A percentile compares a stretch with the other conserved stretches of the same genome.
These are phyloP conservation scores for Megaceryle maxima DNA, from an alignment of 2,113 vertebrate species.

Conservation along the genomic window DNA sequence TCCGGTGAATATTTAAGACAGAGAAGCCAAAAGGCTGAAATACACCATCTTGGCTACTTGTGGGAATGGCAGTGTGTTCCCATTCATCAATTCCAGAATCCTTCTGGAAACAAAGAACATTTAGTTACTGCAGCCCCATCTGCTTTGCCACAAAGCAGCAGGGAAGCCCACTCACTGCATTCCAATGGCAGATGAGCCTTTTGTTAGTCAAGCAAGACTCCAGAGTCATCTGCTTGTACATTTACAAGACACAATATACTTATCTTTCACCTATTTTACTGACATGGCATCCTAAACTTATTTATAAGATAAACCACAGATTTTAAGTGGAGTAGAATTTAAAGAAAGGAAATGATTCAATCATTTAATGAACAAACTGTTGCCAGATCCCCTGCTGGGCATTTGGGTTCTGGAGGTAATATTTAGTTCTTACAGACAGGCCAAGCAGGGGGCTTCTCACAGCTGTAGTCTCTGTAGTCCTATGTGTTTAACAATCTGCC, in stretches of 20 bases:
- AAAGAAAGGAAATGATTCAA: not conserved
- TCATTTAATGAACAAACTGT: not conserved
- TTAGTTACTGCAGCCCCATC: not conserved
- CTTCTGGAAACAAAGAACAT: not conserved
- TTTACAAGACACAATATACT: not conserved
- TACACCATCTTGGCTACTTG: not conserved
- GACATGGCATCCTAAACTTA: not conserved
- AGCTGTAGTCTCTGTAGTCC: not conserved
- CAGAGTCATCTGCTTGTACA: not conserved
- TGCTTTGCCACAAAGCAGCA: not conserved
- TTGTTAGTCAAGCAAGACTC: not conserved
- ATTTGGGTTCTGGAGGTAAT: not conserved
- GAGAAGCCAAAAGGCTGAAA: not conserved
- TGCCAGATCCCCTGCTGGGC: not conserved
- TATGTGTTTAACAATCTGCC: not conserved
- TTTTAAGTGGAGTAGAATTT: not conserved
- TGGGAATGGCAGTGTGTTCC: not conserved
- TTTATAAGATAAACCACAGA: not conserved
- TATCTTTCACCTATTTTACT: not conserved
- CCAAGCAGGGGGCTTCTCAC: not conserved
- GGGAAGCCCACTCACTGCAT: not conserved
- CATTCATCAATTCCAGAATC: not conserved
- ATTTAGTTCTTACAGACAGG: not conserved
- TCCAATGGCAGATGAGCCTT: not conserved
- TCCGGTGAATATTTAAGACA: not conserved